These are phyloP conservation scores for Spodoptera picta DNA, from an alignment of 2,888 invertebrate genomes.

Conservation along the genomic window DNA sequence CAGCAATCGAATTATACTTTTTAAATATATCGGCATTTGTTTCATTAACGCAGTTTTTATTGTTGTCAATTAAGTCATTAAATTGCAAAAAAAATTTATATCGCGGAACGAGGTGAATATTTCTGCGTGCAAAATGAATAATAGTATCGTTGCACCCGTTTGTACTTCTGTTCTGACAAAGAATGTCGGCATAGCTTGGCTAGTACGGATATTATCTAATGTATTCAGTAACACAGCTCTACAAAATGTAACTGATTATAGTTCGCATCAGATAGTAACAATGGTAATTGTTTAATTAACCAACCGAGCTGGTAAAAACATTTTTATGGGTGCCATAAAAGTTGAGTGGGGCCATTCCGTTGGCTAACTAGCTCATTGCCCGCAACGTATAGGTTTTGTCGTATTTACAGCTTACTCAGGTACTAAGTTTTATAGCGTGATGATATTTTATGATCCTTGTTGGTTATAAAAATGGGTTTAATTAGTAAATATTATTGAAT, in stretches of 20 bases:
- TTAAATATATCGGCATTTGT: conserved; percentile 8
- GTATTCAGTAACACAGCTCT: conserved; percentile 21
- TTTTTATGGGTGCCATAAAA: conserved; percentile 55
- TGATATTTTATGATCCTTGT: conserved; percentile 55
- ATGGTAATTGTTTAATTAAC: conserved; percentile 61
- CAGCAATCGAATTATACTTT: conserved; percentile 19
- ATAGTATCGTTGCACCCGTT: conserved; percentile 19
- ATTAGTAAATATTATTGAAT: conserved; percentile 48
- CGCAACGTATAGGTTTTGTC: conserved; percentile 40
- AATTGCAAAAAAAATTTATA: conserved; percentile 32
- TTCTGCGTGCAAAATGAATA: conserved; percentile 29
- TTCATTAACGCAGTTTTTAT: conserved; percentile 21
- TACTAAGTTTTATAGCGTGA: conserved; percentile 56
- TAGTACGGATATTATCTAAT: conserved; percentile 27
- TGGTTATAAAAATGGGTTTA: conserved; percentile 49
- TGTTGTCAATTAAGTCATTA: conserved; percentile 53
- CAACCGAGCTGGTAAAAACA: conserved; percentile 53
- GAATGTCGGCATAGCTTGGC: conserved; percentile 22
- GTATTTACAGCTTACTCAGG: conserved; percentile 57
- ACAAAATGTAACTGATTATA: conserved; percentile 43
- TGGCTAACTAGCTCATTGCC: conserved; percentile 52
- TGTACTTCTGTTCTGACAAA: conserved; percentile 4
- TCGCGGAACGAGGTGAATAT: conserved; percentile 23
- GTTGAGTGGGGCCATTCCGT: conserved; percentile 48
- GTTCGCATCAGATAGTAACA: conserved; percentile 46